Conservation (phyloP, 2,797 vertebrate species). For the Phataginus tricuspis region DNA sequence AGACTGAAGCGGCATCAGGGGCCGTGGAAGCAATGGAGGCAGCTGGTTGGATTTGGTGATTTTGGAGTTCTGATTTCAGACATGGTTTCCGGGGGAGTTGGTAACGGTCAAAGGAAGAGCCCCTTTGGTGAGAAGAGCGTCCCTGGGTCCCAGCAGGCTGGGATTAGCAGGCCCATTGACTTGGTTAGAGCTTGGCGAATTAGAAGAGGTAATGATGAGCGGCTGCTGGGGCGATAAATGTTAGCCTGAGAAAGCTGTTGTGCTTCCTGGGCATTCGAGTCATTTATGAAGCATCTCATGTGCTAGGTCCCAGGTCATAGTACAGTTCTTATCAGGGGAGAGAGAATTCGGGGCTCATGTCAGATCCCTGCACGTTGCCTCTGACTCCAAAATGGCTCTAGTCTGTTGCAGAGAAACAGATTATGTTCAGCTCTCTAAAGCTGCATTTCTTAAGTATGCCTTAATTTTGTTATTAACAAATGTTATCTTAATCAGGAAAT, state of each 20-base stretch:
- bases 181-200: neutral
- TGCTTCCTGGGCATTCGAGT: neutral
- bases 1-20: neutral
- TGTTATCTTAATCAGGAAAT: constrained; percentile 10
- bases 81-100: neutral
- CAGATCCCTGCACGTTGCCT: neutral
- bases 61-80: neutral
- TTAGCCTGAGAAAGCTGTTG: neutral
- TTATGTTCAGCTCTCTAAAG: neutral
- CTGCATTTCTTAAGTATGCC: neutral
- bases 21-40: neutral
- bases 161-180: neutral
- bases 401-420: neutral
- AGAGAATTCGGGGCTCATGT: neutral
- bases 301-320: neutral
- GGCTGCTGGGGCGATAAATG: neutral
- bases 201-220: neutral
- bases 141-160: too few species aligned
- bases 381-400: neutral
- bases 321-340: neutral
- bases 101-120: neutral
- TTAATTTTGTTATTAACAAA: neutral
- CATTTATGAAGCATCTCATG: neutral
- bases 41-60: neutral
- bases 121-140: neutral